Base-by-base conservation (phyloP, 2,888 invertebrate species). In the Cephus nigrinus region DNA sequence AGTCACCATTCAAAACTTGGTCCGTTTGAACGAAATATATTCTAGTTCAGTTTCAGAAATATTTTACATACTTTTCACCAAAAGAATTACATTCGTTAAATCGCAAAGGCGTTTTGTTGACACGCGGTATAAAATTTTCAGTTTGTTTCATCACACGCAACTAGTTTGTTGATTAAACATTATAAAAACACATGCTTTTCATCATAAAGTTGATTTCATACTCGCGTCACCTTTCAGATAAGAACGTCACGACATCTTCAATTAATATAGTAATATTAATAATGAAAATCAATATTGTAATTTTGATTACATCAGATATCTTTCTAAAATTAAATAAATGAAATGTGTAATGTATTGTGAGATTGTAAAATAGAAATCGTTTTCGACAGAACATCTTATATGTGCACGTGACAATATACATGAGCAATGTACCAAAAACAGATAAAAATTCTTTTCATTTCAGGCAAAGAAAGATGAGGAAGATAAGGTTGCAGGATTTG, bases 401-500 rank as follows among this genome's bases (percentile, higher is more conserved):
- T 55, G 55, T 55, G 23, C 9, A 55, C 23, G 23, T 55, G 23
- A 55, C 23, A 55, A 55, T 23, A 9, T 23, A 23, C 5, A 9
- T 55, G 23, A 55, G 23, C 23, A 9, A 55, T 55, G 23, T 9
- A 55, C 23, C 9, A 55, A 55, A 55, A 23, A 55, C 23, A 55
- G 23, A 55, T 55, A 55, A 55, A 55, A 23, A 55, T 55, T 23
- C 15, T 1, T 30, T 69, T 30, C 71, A 77, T 84, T 84, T 69
- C 79, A 92, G 91, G 93, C 94, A 1, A 87, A 92, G 12, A 93
- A 94, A 84, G 95, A 95, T 87, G 90, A 92, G 84, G 93, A 93
- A 86, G 93, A 93, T 40, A 93, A 93, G 80, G 91, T 94, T 4
- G 94, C 94, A 69, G 95, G 94, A 9, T 92, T 93, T 33, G 92